Evolutionary conservation across 2,113 vertebrate genomes (phyloP).

Genomic region (Dromaius novaehollandiae): DNA sequence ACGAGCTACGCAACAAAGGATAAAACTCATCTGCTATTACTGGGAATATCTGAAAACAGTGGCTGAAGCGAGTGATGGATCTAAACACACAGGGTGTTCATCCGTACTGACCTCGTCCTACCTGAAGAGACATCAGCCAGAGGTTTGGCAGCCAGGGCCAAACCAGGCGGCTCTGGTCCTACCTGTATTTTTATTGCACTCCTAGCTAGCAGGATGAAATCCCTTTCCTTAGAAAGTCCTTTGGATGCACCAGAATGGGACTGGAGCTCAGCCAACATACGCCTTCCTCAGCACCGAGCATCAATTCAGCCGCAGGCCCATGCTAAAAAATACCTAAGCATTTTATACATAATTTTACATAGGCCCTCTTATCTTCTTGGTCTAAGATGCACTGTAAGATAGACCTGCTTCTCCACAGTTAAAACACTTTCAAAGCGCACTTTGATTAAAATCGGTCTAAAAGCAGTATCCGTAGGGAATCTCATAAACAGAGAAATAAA

Average conservation of each 20-base stretch:
- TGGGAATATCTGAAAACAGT: background rate
- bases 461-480: background rate
- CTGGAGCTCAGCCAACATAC: background rate
- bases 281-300: background rate
- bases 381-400: background rate
- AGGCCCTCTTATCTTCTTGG: background rate
- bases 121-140: background rate
- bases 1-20: background rate
- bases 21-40: background rate
- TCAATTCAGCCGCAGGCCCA: background rate
- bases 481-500: background rate
- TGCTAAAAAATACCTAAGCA: background rate
- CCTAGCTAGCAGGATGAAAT: background rate
- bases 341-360: background rate
- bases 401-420: background rate
- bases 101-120: background rate
- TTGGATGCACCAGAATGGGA: fast-evolving
- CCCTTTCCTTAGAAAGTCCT: background rate
- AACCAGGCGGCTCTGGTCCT: background rate
- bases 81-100: background rate
- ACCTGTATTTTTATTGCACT: background rate
- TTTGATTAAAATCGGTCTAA: background rate
- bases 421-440: background rate
- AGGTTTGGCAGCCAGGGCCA: no score
- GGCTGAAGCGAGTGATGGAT: background rate